Conservation (phyloP, 1,140 invertebrate genomes). For the Drosophila kanapiae region DNA sequence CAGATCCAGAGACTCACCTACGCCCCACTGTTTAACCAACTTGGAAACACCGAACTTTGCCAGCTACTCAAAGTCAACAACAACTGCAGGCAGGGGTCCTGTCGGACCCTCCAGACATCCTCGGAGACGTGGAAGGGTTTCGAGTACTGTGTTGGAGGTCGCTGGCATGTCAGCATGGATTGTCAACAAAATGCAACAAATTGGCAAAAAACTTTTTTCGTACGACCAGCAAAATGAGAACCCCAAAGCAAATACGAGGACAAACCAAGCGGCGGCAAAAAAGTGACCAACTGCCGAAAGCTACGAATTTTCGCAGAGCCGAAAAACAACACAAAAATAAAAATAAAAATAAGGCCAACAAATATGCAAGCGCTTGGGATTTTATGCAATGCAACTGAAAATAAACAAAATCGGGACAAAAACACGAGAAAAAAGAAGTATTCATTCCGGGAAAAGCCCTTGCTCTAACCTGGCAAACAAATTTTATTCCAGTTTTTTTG, state of each 20-base stretch:
- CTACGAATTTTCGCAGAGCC: slow-evolving; percentile 37
- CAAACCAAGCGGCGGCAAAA: slow-evolving; percentile 34
- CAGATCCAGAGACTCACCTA: slow-evolving; percentile 20
- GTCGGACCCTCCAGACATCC: slow-evolving; percentile 26
- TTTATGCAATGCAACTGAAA: slow-evolving; percentile 71
- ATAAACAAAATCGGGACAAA: slow-evolving; percentile 38
- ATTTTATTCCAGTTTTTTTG: slow-evolving; percentile 55
- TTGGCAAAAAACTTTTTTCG: slow-evolving; percentile 76
- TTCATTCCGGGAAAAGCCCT: slow-evolving; percentile 30
- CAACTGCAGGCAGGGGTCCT: slow-evolving; percentile 47
- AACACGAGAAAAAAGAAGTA: slow-evolving; percentile 7
- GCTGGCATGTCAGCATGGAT: slow-evolving; percentile 69
- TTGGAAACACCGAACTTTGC: slow-evolving; percentile 54
- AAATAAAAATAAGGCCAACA: slow-evolving; percentile 33
- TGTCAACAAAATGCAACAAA: slow-evolving; percentile 79
- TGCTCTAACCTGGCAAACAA: slow-evolving; percentile 59
- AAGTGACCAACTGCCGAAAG: slow-evolving; percentile 57
- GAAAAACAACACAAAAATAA: slow-evolving; percentile 35
- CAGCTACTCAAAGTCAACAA: slow-evolving; percentile 75
- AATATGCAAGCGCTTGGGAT: slow-evolving; percentile 66
- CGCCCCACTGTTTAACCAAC: slow-evolving; percentile 71
- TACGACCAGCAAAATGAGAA: slow-evolving; percentile 75
- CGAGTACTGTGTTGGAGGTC: slow-evolving; percentile 2
- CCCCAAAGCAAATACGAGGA: slow-evolving; percentile 66
- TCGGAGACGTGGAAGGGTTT: slow-evolving; percentile 24